Base-by-base conservation (phyloP, 2,888 invertebrate species). In the Rhingia rostrata region DNA sequence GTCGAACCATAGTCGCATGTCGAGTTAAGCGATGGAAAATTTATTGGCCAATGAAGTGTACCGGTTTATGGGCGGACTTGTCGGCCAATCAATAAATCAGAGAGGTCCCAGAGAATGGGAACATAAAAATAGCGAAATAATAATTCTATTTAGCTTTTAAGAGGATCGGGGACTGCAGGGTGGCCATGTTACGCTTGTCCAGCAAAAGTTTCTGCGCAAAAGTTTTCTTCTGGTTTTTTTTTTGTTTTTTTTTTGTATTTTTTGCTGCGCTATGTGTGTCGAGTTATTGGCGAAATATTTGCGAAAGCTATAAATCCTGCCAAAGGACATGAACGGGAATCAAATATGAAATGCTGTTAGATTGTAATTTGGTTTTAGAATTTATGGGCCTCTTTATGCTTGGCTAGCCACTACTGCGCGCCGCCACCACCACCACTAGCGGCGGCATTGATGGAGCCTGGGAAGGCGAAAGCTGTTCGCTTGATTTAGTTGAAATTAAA, bases 361-460 rank as follows among this genome's bases (percentile, higher is more conserved):
- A 84, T 84, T 84, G 84, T 84, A 84, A 84, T 84, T 84, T 80
- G 84, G 84, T 80, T 84, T 84, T 75, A 70, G 80, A 84, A 84
- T 84, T 84, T 84, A 84, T 84, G 74, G 84, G 60, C 69, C 70
- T 80, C 35, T 70, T 70, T 77, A 75, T 73, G 83, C 39, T 67
- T 79, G 73, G 54, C 49, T 83, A 60, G 70, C 32, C 43, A 61
- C 61, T 49, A 45, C 6, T 30, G 45, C 53, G 47, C 10, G 3
- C 1, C 10, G 4, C 1, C 12, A 6, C 45, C 45, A 45, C 12
- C 12, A 45, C 45, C 6, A 45, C n/a, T 9, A 12, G 4, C 10
- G 45, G 1, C 33, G 14, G 39, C 54, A 39, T 54, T 67, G 73
- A 73, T 66, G 43, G 49, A 61, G 72, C 54, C 72, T 47, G 56